Evolutionary conservation across 1,140 invertebrate species (phyloP).

Genomic region (Drosophila kepulauana): DNA sequence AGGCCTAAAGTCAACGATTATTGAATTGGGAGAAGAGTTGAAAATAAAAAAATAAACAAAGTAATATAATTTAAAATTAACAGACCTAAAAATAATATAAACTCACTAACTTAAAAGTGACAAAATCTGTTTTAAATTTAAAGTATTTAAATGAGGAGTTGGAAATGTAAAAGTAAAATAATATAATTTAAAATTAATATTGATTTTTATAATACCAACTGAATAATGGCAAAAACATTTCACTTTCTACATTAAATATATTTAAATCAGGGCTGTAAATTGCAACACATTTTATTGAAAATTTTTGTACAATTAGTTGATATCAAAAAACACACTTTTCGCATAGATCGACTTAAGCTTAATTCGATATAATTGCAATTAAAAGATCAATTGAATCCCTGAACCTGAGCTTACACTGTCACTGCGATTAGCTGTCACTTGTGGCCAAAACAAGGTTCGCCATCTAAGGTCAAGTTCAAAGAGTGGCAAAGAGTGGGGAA

Average conservation of each 20-base stretch:
- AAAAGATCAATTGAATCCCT: constrained; percentile 47
- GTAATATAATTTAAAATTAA: too few relatives aligned
- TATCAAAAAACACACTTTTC: background rate
- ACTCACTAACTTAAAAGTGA: too few relatives aligned
- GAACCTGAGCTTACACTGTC: constrained; percentile 54
- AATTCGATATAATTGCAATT: constrained; percentile 40
- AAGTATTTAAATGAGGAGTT: background rate
- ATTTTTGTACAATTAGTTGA: background rate
- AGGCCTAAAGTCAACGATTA: constrained; percentile 19
- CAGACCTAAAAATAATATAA: too few relatives aligned
- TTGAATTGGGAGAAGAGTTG: constrained; percentile 9
- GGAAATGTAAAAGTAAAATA: background rate
- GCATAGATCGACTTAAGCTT: constrained; percentile 5
- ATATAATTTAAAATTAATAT: too few relatives aligned
- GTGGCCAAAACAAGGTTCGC: constrained; percentile 37
- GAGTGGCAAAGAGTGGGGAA: constrained; percentile 41
- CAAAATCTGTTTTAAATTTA: too few relatives aligned
- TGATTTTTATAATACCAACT: too few relatives aligned
- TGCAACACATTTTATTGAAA: too few relatives aligned
- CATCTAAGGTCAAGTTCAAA: constrained; percentile 71
- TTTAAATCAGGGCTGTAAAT: too few relatives aligned
- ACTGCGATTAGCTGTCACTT: constrained; percentile 53
- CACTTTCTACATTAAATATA: too few relatives aligned
- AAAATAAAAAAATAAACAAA: background rate
- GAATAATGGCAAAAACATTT: too few relatives aligned